These are phyloP conservation scores for Embiotoca jacksoni DNA, from an alignment of 2,113 vertebrate genomes.

Conservation along the genomic window DNA sequence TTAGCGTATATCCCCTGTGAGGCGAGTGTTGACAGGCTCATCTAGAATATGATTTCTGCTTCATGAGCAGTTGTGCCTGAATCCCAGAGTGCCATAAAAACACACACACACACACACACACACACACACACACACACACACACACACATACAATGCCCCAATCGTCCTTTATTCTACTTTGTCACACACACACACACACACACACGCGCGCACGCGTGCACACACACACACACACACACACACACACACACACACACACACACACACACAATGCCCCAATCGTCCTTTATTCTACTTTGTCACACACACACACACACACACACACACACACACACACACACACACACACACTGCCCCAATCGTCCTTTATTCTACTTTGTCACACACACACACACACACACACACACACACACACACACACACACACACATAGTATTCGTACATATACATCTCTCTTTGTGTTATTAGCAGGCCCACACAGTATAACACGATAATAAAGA, in stretches of 20 bases:
- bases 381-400: too few relatives aligned
- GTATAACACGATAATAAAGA: neutral
- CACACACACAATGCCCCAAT: too few relatives aligned
- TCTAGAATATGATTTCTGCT: conserved; percentile 53
- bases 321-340: too few relatives aligned
- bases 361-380: too few relatives aligned
- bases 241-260: too few relatives aligned
- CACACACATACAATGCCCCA: conserved; percentile 21
- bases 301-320: too few relatives aligned
- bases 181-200: conserved; percentile 46
- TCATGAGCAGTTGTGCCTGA: conserved; percentile 51
- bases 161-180: conserved; percentile 22
- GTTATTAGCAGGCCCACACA: conserved; percentile 36
- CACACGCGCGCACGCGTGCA: too few relatives aligned
- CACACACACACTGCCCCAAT: too few relatives aligned
- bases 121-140: conserved; percentile 42
- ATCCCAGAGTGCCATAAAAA: conserved; percentile 44
- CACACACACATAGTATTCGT: conserved; percentile 59
- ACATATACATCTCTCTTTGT: conserved; percentile 18
- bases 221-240: conserved; percentile 61
- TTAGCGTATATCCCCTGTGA: conserved; percentile 47
- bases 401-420: too few relatives aligned
- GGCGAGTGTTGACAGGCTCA: conserved; percentile 56
- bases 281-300: too few relatives aligned
- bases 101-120: conserved; percentile 17